A percentile compares a stretch with the other conserved stretches of the same genome.
phyloP scores from a whole-genome alignment of 2,797 vertebrate genomes.

The Steatocranus sp. region DNA sequence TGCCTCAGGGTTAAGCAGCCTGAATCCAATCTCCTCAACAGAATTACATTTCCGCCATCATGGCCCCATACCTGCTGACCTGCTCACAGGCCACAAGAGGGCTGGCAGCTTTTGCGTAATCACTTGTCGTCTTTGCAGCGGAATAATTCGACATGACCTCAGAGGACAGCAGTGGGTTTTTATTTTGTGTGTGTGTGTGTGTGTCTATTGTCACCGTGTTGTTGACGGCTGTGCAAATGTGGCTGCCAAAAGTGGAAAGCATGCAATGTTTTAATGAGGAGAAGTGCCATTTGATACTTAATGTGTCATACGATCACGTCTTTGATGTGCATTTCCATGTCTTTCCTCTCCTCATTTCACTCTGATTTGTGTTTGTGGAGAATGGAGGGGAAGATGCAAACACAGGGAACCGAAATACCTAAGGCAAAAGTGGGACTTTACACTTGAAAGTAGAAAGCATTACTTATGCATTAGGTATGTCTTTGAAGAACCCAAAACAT shows the following conservation, averaged over 20 bases:
- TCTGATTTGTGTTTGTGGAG: slow-evolving; percentile 58
- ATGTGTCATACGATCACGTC: slow-evolving; percentile 26
- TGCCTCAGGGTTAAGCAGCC: slow-evolving; percentile 60
- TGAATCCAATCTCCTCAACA: slow-evolving; percentile 67
- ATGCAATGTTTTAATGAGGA: slow-evolving; percentile 13
- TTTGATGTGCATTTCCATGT: slow-evolving; percentile 49
- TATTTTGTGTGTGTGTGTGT: not conserved
- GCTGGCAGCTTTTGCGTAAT: slow-evolving; percentile 26
- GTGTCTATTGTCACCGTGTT: not conserved
- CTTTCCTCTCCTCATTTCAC: slow-evolving; percentile 27
- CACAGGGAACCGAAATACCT: slow-evolving; percentile 57
- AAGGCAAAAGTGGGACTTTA: slow-evolving; percentile 70
- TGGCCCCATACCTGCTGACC: slow-evolving; percentile 42
- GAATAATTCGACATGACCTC: slow-evolving; percentile 22
- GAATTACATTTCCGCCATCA: slow-evolving; percentile 70
- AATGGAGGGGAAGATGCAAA: slow-evolving; percentile 51
- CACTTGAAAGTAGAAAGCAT: slow-evolving; percentile 72
- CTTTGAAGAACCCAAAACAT: slow-evolving; percentile 71
- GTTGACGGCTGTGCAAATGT: not conserved
- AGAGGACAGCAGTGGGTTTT: not conserved
- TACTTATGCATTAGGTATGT: slow-evolving; percentile 74
- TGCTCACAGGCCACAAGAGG: slow-evolving; percentile 18
- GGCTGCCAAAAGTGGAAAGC: not conserved
- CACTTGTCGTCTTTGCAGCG: slow-evolving; percentile 23
- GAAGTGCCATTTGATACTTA: slow-evolving; percentile 10